Base-by-base conservation (phyloP, 2,888 invertebrate species). In the Pachymerium ferrugineum region DNA sequence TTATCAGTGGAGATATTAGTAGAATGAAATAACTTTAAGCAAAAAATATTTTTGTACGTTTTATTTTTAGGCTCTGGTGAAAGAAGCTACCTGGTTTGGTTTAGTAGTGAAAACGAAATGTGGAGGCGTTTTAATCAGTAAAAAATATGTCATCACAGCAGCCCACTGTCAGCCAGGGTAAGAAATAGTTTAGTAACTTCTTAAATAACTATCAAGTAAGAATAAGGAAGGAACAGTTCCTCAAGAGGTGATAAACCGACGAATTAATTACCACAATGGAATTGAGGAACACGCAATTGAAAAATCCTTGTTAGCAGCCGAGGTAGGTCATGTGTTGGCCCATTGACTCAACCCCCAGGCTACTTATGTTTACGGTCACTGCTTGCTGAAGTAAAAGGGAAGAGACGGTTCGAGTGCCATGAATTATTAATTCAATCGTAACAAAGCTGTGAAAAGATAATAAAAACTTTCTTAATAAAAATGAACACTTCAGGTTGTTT, bases 111-210 rank as follows among this genome's bases (percentile, higher is more conserved):
- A 79, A 33, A 77, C 78, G 29, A 79, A 79, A 74, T 79, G 79
- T 47, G 78, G 79, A 16, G 79, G 78, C 0, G 79, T 79, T 1
- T 74, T 79, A 4, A 76, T 80, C 29, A 77, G 77, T 30, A 68
- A 77, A 12, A 75, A 76, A 67, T 79, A 77, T 74, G 78, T 79
- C 6, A 74, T 79, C 25, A 79, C 79, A 14, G 79, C 79, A 31
- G 79, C 79, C 1, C 79, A 79, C 74, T 79, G 79, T 47, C 78
- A 80, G 73, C 78, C 78, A 16, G 77, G 78, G 77, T 78, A 75
- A 74, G 75, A 47, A 72, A 16, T n/a, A n/a, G n/a, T n/a, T n/a
- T n/a, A n/a, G n/a, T n/a, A n/a, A n/a, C n/a, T 54, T 54, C 14
- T 54, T 4, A 19, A 8, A 54, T 54, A 54, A 54, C 19, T 19